Evolutionary conservation across 2,888 invertebrate genomes (phyloP).

Genomic region (Parasteatoda lunata): DNA sequence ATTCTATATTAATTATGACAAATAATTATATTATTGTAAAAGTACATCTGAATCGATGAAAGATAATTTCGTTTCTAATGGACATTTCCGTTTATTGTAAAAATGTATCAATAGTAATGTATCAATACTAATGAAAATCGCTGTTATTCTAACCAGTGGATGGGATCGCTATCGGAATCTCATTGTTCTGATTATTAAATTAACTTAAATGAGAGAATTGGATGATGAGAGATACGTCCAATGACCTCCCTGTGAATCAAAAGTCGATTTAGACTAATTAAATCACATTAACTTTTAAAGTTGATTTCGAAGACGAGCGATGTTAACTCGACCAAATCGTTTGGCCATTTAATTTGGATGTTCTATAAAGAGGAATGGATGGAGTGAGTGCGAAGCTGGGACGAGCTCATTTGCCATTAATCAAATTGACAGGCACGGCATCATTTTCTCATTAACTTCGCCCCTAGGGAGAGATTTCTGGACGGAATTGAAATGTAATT

Average conservation of each 20-base stretch:
- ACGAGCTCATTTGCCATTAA: constrained; percentile 33
- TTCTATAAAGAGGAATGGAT: constrained; percentile 3
- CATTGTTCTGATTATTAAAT: neutral
- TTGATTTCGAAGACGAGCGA: constrained; percentile 13
- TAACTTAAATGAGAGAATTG: neutral
- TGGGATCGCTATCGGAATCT: neutral
- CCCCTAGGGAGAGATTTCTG: constrained; percentile 14
- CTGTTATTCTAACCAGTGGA: neutral
- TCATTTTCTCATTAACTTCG: constrained; percentile 52
- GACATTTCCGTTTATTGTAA: too few species aligned
- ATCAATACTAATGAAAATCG: neutral
- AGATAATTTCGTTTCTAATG: too few species aligned
- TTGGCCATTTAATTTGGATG: constrained; percentile 5
- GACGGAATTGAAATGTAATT: constrained; percentile 53
- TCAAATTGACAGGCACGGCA: constrained; percentile 51
- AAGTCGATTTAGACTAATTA: constrained; percentile 25
- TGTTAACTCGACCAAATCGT: constrained; percentile 35
- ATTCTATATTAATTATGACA: too few species aligned
- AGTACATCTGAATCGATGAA: too few species aligned
- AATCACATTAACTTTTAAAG: constrained; percentile 49
- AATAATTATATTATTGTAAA: too few species aligned
- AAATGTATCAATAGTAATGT: too few species aligned
- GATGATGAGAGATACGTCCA: neutral
- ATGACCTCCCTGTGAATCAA: neutral
- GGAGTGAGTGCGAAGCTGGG: neutral